Base-by-base conservation (phyloP, 2,113 vertebrate genomes). In the Gulo gulo region DNA sequence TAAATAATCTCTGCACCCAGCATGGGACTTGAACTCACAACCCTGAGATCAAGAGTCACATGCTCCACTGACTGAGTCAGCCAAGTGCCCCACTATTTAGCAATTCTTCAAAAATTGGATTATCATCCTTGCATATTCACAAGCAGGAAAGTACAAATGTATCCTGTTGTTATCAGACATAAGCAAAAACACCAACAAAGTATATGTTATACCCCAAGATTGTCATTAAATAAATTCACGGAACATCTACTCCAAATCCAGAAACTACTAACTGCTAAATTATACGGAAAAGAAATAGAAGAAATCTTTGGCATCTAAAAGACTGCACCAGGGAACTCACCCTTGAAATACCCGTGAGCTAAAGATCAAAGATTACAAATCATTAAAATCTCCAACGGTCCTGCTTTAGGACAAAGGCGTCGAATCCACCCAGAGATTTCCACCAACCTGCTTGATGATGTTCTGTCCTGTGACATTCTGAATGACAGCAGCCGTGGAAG, bases 361-460 rank as follows among this genome's bases (percentile, higher is more conserved):
- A 34, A 59, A 24, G 45, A 29, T n/a, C 47, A 42, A 84, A 71
- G 80, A 31, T 4, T 6, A 76, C 55, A 23, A 36, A 34, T 1
- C 39, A 11, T 21, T 16, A n/a, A 29, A 16, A 24, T 67, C 79
- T 42, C 42, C 3, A 15, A 8, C 12, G 4, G 47, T 26, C 67
- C 79, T 47, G 78, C 92, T 92, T 78, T 15, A 9, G 16, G 39
- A 85, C 21, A 26, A 47, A 34, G 74, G 13, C 29, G 5, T 36
- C 18, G 20, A 79, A 4, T 4, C 74, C 57, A 4, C 26, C 86
- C 9, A 6, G 50, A 79, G 76, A 29, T 11, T 7, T 73, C 73
- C 95, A 65, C 88, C 92, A 76, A 99, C 99, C 99, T 99, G 99
- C 98, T 99, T 99, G 98, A 99, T 99, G 82, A 99, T 99, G 98